Base-by-base conservation (phyloP, 2,888 invertebrate species). In the Embidobia sp. region DNA sequence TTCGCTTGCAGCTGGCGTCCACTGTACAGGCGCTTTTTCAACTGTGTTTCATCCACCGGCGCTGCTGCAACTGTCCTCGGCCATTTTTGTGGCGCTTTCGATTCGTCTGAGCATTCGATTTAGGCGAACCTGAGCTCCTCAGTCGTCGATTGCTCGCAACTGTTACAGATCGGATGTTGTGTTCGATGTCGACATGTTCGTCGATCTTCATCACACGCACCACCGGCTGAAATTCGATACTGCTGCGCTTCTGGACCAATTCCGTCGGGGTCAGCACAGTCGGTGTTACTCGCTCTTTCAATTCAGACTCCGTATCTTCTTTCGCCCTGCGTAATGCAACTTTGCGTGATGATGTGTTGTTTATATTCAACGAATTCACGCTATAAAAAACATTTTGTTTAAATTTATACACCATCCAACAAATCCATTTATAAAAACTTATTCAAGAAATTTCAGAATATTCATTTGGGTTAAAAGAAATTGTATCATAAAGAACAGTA, bases 121-220 rank as follows among this genome's bases (percentile, higher is more conserved):
- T 84, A 2, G 88, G 85, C 3, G 88, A 88, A 66, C 84, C 84
- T 18, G 89, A 88, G 79, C 89, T 89, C 86, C 89, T 88, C 63
- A 89, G 79, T 13, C 88, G 82, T 33, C 89, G 83, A 69, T 89
- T 89, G 48, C 88, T 89, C 19, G 88, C 88, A 0, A 86, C 85
- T 0, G 85, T 81, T 0, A 89, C 88, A 3, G 89, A 88, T 13
- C 88, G 78, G 81, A 86, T 85, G 83, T 85, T 85, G 72, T 87
- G 87, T 80, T 89, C 88, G 78, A 87, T 85, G 40, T 89, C 88
- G 15, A 87, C 88, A 72, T 88, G 88, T 79, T 88, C 90, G 77
- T 93, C 93, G 81, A 94, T 92, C 78, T 94, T 92, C 85, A 93
- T 92, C 80, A 94, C 93, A 7, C 93, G 90, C 80, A 94, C 94